Evolutionary conservation across 23 tunicate genomes (phyloP).

Genomic region (Ciona savignyi): DNA sequence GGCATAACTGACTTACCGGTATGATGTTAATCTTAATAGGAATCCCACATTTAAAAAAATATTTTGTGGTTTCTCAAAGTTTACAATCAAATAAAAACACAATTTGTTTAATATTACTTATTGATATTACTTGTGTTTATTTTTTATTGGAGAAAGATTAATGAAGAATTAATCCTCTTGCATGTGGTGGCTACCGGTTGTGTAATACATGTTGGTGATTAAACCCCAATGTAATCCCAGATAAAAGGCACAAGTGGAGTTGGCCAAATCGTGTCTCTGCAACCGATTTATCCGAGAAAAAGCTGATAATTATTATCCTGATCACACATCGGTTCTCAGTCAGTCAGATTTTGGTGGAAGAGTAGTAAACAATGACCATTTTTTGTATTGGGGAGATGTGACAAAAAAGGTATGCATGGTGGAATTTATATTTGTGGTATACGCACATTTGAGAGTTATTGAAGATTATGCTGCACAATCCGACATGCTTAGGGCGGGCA

Average conservation of each 20-base stretch:
- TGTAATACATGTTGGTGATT: background rate
- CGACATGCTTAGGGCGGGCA: no score
- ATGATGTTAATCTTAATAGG: no score
- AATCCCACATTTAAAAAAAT: no score
- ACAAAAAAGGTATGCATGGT: constrained; percentile 76
- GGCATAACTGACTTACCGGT: no score
- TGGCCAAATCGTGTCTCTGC: constrained; percentile 91
- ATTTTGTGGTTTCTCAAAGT: no score
- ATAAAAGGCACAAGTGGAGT: constrained; percentile 81
- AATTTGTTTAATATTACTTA: no score
- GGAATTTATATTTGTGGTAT: no score
- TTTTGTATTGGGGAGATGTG: constrained; percentile 92
- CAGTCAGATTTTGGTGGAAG: constrained; percentile 97
- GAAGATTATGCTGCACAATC: no score
- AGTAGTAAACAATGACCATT: constrained; percentile 89
- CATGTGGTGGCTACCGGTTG: background rate
- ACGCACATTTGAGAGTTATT: no score
- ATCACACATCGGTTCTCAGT: constrained; percentile 86
- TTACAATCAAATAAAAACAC: no score
- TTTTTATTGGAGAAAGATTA: no score
- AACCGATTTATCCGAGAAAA: constrained; percentile 89
- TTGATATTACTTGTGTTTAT: no score
- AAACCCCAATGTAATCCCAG: constrained; percentile 15
- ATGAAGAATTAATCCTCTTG: background rate
- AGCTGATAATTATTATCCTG: constrained; percentile 83